These are phyloP conservation scores for Pempheris klunzingeri DNA, from an alignment of 2,797 vertebrate species.

Conservation along the genomic window DNA sequence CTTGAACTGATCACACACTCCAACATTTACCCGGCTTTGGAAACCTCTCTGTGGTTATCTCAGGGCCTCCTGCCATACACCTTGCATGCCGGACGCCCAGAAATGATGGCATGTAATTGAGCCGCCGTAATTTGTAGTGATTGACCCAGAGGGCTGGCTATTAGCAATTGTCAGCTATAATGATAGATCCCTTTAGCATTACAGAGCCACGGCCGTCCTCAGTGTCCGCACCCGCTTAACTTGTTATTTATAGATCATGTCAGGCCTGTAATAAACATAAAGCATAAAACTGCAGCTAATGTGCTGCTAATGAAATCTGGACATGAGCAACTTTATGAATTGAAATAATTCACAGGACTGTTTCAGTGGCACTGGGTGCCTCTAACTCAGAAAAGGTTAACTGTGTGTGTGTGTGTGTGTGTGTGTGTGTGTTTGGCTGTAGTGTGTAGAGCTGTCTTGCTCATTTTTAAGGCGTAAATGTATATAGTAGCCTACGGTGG, in stretches of 20 bases:
- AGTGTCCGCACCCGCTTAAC: constrained; percentile 90
- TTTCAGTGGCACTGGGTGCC: constrained; percentile 89
- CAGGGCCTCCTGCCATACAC: constrained; percentile 24
- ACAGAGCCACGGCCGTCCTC: constrained; percentile 91
- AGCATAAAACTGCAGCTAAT: constrained; percentile 93
- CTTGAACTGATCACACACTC: constrained; percentile 26
- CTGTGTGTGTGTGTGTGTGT: constrained; percentile 6
- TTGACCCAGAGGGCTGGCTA: constrained; percentile 92
- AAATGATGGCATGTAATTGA: constrained; percentile 93
- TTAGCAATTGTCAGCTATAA: constrained; percentile 97
- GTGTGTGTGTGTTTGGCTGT: constrained; percentile 18
- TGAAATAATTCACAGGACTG: constrained; percentile 96
- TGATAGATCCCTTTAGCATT: constrained; percentile 97
- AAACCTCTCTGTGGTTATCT: constrained; percentile 38
- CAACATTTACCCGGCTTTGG: constrained; percentile 11
- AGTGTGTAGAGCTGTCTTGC: constrained; percentile 10
- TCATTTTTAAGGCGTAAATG: constrained; percentile 47
- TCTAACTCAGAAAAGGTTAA: constrained; percentile 88
- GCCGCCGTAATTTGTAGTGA: constrained; percentile 94
- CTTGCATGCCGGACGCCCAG: constrained; percentile 41
- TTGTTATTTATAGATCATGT: constrained; percentile 99
- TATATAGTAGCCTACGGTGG: constrained; percentile 1
- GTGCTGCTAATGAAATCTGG: constrained; percentile 99
- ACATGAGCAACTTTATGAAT: constrained; percentile 98
- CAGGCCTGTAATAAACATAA: constrained; percentile 98